Evolutionary conservation across 2,113 vertebrate genomes (phyloP), one percentile per base, ranked within the genome.

Genomic region (Atherinomorus stipes): DNA sequence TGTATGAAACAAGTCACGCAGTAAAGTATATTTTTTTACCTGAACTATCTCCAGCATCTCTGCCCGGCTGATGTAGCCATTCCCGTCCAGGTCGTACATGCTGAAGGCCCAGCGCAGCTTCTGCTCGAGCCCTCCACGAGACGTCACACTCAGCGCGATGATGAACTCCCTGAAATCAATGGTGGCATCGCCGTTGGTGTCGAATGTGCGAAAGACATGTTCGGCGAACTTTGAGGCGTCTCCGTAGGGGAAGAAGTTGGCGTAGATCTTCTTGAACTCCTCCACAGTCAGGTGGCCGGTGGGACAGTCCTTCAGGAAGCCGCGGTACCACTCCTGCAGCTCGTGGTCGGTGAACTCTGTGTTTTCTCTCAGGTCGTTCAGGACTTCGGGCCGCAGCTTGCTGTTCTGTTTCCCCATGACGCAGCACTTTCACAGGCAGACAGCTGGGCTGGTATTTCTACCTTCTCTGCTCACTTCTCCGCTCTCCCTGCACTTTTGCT

Each of bases 121-220:
- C 89, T 95, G 94, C 78, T 95, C 94, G 50, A 95, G 81, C 9
- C 92, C 91, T 1, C 94, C 94, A 0, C 93, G 93, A 0, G 94
- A 95, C 5, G 94, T 95, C 68, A 95, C 92, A 4, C 93, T 94
- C 75, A 95, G 78, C 10, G 94, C 94, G 7, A 94, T 93, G 78
- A 95, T 95, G 84, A 95, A 95, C 91, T 95, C 94, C 80, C 94
- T 86, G 82, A 95, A 95, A 86, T 95, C 94, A 1, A 95, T 95
- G 75, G 94, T 94, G 76, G 92, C 89, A 0, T 95, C 94, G 0
- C 91, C 69, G 34, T 95, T 94, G 74, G 92, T 95, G 84, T 95
- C 94, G 0, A 95, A 94, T 0, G 94, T 95, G 68, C 94, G 93
- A 47, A 95, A 95, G 37, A 94, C 93, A 4, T 94, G 94, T 84